Evolutionary conservation across 2,797 vertebrate genomes (phyloP).

Genomic region (Gymnoscopelus microlampas): DNA sequence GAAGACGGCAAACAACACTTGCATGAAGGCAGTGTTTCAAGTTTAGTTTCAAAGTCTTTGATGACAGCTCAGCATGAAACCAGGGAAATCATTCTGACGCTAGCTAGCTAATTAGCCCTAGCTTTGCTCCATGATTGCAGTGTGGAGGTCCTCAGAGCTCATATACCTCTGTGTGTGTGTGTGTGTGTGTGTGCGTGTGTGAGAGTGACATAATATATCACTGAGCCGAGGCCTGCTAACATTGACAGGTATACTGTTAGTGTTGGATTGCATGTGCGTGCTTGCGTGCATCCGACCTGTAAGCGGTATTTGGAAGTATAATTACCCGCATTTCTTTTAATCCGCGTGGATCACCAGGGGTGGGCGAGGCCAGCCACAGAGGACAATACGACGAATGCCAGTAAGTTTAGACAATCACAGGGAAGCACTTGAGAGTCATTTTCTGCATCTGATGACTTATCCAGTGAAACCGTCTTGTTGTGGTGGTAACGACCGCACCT

Average conservation of each 20-base stretch:
- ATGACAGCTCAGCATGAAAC: conserved; percentile 19
- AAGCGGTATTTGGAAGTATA: no score
- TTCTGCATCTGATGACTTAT: no score
- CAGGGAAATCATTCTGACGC: conserved; percentile 5
- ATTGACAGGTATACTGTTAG: conserved; percentile 30
- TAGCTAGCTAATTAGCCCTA: conserved; percentile 16
- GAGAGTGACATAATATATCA: neutral
- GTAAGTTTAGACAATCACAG: no score
- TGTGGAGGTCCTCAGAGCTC: neutral
- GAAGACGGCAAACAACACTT: conserved; percentile 22
- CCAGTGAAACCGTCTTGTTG: no score
- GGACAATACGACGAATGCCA: no score
- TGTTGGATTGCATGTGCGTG: no score
- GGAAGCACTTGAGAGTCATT: no score
- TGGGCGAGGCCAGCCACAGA: no score
- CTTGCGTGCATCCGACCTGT: no score
- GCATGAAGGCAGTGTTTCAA: conserved; percentile 16
- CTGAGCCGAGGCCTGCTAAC: conserved; percentile 18
- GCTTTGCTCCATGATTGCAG: neutral
- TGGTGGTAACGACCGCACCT: no score
- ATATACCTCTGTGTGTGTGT: neutral
- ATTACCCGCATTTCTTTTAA: no score
- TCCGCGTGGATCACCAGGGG: no score
- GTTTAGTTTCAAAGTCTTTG: conserved; percentile 1
- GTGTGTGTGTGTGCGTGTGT: neutral